A percentile compares a stretch with the other conserved stretches of the same genome.
phyloP scores from a whole-genome alignment of 23 tunicate genomes.

The Styela clava region DNA sequence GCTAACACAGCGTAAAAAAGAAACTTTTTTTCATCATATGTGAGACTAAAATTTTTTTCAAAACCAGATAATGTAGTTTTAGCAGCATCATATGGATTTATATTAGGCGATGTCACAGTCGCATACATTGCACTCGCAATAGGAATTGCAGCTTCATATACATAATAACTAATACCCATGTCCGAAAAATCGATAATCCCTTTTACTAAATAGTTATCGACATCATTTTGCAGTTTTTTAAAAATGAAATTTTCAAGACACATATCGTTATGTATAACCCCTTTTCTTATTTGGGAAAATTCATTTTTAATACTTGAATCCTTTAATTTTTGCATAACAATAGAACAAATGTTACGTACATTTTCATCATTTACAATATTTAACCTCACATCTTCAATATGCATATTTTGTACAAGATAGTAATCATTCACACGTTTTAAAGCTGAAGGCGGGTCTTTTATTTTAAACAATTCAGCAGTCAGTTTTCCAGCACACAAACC shows the following conservation, averaged over 20 bases:
- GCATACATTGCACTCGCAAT: constrained; percentile 18
- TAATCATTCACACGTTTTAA: background rate
- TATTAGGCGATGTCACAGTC: background rate
- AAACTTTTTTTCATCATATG: background rate
- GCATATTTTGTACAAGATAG: background rate
- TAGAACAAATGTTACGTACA: background rate
- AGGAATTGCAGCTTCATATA: constrained; percentile 13
- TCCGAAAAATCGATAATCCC: constrained; percentile 21
- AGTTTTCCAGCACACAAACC: constrained; percentile 17
- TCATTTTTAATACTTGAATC: background rate
- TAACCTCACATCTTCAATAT: background rate
- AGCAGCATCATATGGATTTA: background rate
- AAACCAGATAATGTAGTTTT: background rate
- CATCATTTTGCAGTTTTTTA: background rate
- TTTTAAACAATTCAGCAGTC: background rate
- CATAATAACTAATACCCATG: constrained; percentile 1
- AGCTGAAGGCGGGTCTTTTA: background rate
- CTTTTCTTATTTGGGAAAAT: background rate
- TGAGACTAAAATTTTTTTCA: background rate
- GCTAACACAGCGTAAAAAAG: constrained; percentile 11
- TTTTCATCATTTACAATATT: background rate
- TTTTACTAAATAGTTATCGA: background rate
- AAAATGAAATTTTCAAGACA: constrained; percentile 10
- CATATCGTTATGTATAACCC: constrained; percentile 16
- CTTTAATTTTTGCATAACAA: background rate